These are phyloP conservation scores for Noctua comes DNA, from an alignment of 2,888 invertebrate species.

Conservation along the genomic window DNA sequence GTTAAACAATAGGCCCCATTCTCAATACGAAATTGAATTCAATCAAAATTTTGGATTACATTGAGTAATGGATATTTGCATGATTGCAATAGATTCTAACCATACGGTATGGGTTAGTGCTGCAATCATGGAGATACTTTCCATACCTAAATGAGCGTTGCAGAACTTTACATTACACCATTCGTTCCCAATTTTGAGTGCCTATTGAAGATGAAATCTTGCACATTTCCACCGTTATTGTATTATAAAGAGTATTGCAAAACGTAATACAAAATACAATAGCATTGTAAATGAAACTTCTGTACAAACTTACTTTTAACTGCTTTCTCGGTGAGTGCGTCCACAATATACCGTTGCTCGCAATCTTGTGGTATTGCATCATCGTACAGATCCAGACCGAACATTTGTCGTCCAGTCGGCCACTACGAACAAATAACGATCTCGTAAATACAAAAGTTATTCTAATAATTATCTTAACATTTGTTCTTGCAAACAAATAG, in stretches of 20 bases:
- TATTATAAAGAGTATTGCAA: conserved; percentile 50
- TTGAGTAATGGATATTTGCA: conserved; percentile 39
- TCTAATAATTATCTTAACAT: conserved; percentile 22
- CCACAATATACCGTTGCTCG: conserved; percentile 84
- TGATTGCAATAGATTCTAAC: conserved; percentile 24
- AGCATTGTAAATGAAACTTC: conserved; percentile 41
- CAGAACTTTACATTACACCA: conserved; percentile 45
- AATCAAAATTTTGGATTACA: conserved; percentile 29
- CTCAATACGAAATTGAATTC: conserved; percentile 6
- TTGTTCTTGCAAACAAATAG: conserved; percentile 46
- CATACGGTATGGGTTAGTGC: conserved; percentile 2
- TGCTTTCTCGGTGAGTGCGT: conserved; percentile 85
- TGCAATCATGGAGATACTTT: conserved; percentile 30
- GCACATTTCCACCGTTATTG: conserved; percentile 43
- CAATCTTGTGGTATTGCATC: conserved; percentile 79
- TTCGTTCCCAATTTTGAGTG: conserved; percentile 20
- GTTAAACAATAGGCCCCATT: conserved; percentile 26
- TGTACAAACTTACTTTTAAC: conserved; percentile 77
- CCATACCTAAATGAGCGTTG: conserved; percentile 26
- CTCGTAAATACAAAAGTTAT: conserved; percentile 20
- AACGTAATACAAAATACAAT: conserved; percentile 37
- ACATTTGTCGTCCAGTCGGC: conserved; percentile 81
- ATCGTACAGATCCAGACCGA: conserved; percentile 84
- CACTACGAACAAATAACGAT: conserved; percentile 75
- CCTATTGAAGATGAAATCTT: conserved; percentile 56